Evolutionary conservation across 2,888 invertebrate species (phyloP).

Genomic region (Colletes collaris): DNA sequence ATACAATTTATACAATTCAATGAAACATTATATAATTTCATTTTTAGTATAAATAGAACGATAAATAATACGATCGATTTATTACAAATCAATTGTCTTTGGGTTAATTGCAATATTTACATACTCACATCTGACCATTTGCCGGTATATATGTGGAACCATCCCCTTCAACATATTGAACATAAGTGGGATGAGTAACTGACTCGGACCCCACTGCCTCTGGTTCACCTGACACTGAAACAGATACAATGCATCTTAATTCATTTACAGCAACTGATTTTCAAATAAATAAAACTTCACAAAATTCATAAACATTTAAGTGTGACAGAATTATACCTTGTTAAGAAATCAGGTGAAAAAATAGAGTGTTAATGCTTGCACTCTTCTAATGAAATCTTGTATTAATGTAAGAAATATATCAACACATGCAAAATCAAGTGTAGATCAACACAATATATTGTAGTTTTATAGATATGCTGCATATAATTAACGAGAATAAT

Average conservation of each 20-base stretch:
- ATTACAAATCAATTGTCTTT: too few relatives aligned
- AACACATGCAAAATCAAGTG: constrained; percentile 45
- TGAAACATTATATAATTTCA: background rate
- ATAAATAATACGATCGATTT: too few relatives aligned
- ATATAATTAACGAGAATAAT: constrained; percentile 46
- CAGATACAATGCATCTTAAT: constrained; percentile 35
- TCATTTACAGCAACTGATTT: background rate
- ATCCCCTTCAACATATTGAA: constrained; percentile 87
- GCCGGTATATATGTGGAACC: constrained; percentile 85
- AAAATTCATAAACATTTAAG: constrained; percentile 21
- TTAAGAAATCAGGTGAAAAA: constrained; percentile 13
- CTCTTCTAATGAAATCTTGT: constrained; percentile 5
- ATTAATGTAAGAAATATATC: background rate
- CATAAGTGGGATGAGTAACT: constrained; percentile 85
- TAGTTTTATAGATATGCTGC: constrained; percentile 31
- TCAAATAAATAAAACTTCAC: constrained; percentile 7
- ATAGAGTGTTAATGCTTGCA: constrained; percentile 13
- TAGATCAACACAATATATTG: background rate
- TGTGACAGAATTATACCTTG: constrained; percentile 2
- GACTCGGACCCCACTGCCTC: constrained; percentile 84
- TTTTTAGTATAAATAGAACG: too few relatives aligned
- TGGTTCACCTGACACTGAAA: constrained; percentile 83
- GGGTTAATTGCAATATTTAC: background rate
- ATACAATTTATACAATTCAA: background rate
- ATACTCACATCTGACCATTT: constrained; percentile 87